Evolutionary conservation across 2,888 invertebrate species (phyloP), one percentile per base, ranked within the genome.

Genomic region (Cephus spinipes): DNA sequence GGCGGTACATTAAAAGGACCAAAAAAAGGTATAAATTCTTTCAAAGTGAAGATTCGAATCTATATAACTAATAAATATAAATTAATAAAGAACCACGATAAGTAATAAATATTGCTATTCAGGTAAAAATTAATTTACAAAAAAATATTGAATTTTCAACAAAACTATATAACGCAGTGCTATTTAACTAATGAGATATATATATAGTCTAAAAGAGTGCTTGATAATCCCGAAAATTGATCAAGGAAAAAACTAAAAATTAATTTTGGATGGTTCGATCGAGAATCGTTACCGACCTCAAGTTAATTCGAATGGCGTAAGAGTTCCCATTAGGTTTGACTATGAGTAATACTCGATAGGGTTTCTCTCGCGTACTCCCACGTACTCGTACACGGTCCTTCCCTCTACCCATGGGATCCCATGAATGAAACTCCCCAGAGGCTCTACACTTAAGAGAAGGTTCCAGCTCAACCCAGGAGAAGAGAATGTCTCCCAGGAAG

Each of bases 381-480:
- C 71, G 71, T 31, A 71, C 71, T 71, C 71, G 55, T 23, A 55
- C 71, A 71, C 71, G 71, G 31, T 55, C 55, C 55, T 55, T 55
- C 23, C 23, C 55, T 55, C 55, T 55, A 55, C 71, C 33, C 71
- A 33, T 31, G 31, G 31, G 71, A 33, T 82, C 79, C 81, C 81
- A 87, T 87, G 87, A 87, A 87, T 87, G 87, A 87, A 87, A 82
- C 77, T 68, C 31, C 36, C 74, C 73, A 71, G 71, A 71, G 71
- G 55, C 55, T 55, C 23, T 23, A 55, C 55, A 55, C 55, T 55
- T 55, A 55, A 71, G 33, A 32, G 71, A 71, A 71, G 71, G 31
- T 31, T 33, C 12, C 71, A 31, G 33, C 71, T 31, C 71, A 23
- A 33, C 34, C 74, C 74, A 35, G 12, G 23, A 30, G 33, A 35